Evolutionary conservation across 2,113 vertebrate species (phyloP).

Genomic region (Cyrtonyx montezumae): DNA sequence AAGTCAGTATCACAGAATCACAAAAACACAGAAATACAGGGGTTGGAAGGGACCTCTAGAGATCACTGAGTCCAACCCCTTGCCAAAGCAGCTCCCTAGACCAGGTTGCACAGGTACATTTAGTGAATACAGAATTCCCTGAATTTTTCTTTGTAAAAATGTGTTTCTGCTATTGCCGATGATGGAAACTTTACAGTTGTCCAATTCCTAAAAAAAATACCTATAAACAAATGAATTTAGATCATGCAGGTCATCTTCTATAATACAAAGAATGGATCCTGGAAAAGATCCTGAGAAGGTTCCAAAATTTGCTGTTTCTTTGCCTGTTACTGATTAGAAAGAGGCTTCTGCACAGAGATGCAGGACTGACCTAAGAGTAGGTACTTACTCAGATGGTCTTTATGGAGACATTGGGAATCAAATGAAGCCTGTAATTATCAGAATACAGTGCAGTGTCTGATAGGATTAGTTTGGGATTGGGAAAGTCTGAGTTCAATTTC

Average conservation of each 20-base stretch:
- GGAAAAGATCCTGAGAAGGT: background rate
- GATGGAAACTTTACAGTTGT: background rate
- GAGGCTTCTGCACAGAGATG: background rate
- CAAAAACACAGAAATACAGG: no score
- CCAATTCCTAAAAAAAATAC: background rate
- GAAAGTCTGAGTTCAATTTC: background rate
- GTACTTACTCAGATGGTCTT: background rate
- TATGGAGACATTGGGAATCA: background rate
- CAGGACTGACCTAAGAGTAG: background rate
- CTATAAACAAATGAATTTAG: background rate
- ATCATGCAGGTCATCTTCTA: background rate
- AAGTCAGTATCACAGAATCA: background rate
- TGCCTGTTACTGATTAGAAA: background rate
- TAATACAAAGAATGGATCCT: background rate
- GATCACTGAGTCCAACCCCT: no score
- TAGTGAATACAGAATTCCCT: background rate
- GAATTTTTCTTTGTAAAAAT: background rate
- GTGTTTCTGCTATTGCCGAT: background rate
- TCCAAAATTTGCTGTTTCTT: background rate
- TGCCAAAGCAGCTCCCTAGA: no score
- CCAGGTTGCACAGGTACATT: background rate
- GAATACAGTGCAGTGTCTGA: background rate
- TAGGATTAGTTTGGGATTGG: background rate
- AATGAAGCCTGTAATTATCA: conserved; percentile 10
- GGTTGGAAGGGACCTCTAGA: no score